Base-by-base conservation (phyloP, 2,797 vertebrate genomes). In the Phylloscopus collybita region DNA sequence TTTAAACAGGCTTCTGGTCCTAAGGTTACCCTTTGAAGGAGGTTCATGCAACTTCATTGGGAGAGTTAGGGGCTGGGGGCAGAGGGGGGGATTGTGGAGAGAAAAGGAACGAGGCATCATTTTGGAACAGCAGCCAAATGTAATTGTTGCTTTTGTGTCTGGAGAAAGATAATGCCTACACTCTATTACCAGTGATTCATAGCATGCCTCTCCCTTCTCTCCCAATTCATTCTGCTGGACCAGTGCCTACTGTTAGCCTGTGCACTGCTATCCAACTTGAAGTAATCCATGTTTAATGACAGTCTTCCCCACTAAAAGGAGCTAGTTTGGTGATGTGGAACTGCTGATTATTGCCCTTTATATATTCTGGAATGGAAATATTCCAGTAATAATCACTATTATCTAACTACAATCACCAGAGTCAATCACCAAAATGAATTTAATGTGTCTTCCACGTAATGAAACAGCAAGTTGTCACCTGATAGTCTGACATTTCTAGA, bases 121-220 rank as follows among this genome's bases (percentile, higher is more conserved):
- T 94, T 94, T 83, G 87, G 74, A 94, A 62, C 50, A 85, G 65
- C 65, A 88, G 84, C 73, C 91, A 93, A 47, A 85, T 86, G 49
- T 93, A 93, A 95, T 95, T 95, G 86, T 66, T 94, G 88, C 86
- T 93, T 80, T 91, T 93, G 82, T 88, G 82, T 90, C 88, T 93
- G 92, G 87, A 87, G 66, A 71, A 87, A 82, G 91, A 94, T 90
- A 95, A 93, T 96, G 95, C 81, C 85, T 54, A 21, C 38, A 19
- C 73, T 80, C 61, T 57, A 13, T 93, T 91, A 91, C 11, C 83
- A 97, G 83, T 88, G 93, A 96, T 93, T 87, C 86, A 92, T 44
- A 47, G 90, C 89, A 51, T 67, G 88, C 75, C 82, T 93, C 61
- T 97, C 82, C 71, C 60, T 90, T 62, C 73, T 75, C 57, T 92